Percentiles rank a stretch among this genome's conserved stretches.
Evolutionary conservation across 30 jellyfish, hydroid and myxozoan genomes (phyloP).

Genomic region (Nemopilema nomurai): DNA sequence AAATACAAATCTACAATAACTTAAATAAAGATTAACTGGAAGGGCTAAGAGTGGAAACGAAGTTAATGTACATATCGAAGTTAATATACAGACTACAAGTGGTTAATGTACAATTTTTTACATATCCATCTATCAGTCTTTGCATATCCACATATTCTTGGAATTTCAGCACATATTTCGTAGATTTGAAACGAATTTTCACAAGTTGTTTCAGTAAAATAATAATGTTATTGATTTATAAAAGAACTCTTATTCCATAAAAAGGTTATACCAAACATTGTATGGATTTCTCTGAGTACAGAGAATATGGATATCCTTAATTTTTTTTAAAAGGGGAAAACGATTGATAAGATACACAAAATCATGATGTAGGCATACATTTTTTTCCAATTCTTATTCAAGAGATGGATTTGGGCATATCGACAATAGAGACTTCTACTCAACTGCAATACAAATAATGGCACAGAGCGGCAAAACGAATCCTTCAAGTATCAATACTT

Average conservation of each 20-base stretch:
- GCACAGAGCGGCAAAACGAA: conserved; percentile 75
- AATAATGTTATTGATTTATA: conserved; percentile 5
- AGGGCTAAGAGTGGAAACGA: not conserved
- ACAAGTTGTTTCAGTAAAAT: not conserved
- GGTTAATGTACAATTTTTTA: not conserved
- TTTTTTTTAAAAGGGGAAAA: not conserved
- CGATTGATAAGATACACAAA: not conserved
- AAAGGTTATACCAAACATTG: not conserved
- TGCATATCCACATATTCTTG: not conserved
- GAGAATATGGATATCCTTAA: conserved; percentile 17
- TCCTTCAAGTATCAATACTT: conserved; percentile 58
- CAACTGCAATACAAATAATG: conserved; percentile 61
- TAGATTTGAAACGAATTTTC: conserved; percentile 9
- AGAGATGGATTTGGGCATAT: conserved; percentile 82
- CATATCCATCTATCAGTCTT: not conserved
- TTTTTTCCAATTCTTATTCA: conserved; percentile 7
- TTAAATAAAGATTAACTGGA: not conserved
- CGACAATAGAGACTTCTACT: conserved; percentile 38
- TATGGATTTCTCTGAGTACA: conserved; percentile 1
- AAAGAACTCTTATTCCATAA: not conserved
- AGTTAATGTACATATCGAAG: not conserved
- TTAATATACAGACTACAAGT: conserved; percentile 6
- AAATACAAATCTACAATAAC: not conserved
- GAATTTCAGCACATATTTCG: conserved; percentile 12
- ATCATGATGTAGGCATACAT: not conserved